Conservation (phyloP, 2,888 invertebrate species). For the Sclerodermus sp. region DNA sequence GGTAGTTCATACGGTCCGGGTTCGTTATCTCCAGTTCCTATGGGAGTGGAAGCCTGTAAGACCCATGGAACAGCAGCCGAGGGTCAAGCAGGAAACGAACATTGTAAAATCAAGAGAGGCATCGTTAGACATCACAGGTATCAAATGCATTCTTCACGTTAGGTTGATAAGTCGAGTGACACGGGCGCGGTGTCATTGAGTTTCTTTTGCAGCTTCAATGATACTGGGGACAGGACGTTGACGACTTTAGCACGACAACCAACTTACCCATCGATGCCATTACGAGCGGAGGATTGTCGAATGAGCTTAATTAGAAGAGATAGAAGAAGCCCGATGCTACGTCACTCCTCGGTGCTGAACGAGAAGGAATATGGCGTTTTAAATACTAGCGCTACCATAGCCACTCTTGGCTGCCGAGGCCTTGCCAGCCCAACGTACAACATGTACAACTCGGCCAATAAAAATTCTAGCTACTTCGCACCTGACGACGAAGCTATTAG, state of each 20-base stretch:
- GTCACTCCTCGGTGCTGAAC: constrained; percentile 48
- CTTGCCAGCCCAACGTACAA: constrained; percentile 51
- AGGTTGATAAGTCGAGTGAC: too few species aligned
- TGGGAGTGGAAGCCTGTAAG: constrained; percentile 52
- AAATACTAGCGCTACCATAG: too few species aligned
- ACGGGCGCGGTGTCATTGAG: too few species aligned
- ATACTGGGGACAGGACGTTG: constrained; percentile 52
- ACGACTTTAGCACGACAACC: constrained; percentile 54
- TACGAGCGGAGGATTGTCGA: constrained; percentile 50
- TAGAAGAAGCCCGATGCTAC: constrained; percentile 29
- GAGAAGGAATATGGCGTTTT: constrained; percentile 35
- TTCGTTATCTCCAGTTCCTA: constrained; percentile 52
- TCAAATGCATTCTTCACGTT: too few species aligned
- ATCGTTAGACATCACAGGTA: constrained; percentile 56
- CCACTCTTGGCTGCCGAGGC: constrained; percentile 28
- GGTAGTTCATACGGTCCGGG: constrained; percentile 51
- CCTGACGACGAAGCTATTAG: constrained; percentile 54
- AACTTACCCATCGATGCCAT: constrained; percentile 54
- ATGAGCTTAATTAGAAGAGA: constrained; percentile 43
- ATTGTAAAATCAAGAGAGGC: constrained; percentile 53
- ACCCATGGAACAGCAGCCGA: constrained; percentile 52
- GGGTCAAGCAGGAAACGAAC: constrained; percentile 49
- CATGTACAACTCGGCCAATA: constrained; percentile 51
- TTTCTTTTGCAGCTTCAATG: constrained; percentile 50
- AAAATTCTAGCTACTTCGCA: constrained; percentile 47